These are phyloP conservation scores for Brachyrhaphis roseni DNA, from an alignment of 2,797 vertebrate species.

Conservation along the genomic window DNA sequence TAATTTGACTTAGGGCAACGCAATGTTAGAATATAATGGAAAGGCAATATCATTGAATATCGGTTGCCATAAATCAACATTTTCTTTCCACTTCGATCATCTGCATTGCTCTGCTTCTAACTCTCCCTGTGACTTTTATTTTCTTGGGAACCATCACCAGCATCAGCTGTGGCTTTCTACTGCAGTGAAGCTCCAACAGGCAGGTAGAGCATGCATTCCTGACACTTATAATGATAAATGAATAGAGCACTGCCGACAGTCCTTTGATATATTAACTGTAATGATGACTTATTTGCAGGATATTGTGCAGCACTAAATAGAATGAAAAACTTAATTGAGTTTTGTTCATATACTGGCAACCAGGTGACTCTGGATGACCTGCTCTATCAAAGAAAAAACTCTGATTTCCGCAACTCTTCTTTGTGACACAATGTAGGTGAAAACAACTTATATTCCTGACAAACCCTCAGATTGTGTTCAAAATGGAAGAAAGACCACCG, in stretches of 20 bases:
- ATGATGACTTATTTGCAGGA: background rate
- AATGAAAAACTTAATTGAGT: background rate
- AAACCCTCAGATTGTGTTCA: background rate
- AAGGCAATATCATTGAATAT: background rate
- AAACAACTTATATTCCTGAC: background rate
- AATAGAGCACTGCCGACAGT: background rate
- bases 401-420: background rate
- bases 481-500: background rate
- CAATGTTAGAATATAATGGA: background rate
- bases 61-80: background rate
- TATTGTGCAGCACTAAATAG: background rate
- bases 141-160: background rate
- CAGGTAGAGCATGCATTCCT: background rate
- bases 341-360: background rate
- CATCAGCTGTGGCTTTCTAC: background rate
- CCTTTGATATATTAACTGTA: background rate
- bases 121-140: background rate
- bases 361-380: background rate
- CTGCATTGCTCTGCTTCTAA: background rate
- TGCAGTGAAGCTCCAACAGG: background rate
- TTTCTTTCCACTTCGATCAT: background rate
- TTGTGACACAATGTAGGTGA: background rate
- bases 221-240: background rate
- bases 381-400: background rate
- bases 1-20: background rate